Evolutionary conservation across 2,797 vertebrate genomes (phyloP).

Genomic region (Acrossocheilus fasciatus): DNA sequence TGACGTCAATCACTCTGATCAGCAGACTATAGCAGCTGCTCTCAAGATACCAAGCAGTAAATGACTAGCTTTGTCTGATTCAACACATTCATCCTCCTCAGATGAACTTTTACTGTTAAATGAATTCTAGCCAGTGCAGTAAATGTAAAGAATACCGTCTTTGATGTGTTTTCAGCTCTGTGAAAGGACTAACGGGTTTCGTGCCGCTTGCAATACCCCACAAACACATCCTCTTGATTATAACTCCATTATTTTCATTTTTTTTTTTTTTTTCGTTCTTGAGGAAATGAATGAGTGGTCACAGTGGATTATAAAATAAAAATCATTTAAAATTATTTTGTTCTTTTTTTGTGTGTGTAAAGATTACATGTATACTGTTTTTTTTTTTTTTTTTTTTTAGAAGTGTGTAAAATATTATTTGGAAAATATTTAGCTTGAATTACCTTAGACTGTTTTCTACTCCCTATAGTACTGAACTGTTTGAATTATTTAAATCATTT

Average conservation of each 20-base stretch:
- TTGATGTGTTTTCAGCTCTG: not conserved
- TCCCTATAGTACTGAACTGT: not conserved
- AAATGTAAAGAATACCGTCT: conserved; percentile 2
- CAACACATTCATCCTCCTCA: not conserved
- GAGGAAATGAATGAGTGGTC: conserved; percentile 9
- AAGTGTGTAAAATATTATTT: not conserved
- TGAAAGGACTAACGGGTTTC: not conserved
- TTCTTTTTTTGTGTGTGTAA: not conserved
- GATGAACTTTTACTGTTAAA: conserved; percentile 4
- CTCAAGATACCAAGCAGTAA: not conserved
- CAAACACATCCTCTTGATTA: conserved; percentile 13
- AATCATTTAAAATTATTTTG: not conserved
- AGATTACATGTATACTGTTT: not conserved
- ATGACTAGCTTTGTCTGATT: not conserved
- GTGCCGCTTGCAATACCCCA: not conserved
- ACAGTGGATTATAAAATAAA: conserved; percentile 35
- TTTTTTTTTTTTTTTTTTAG: no score
- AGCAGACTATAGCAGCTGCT: not conserved
- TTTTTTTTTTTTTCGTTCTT: not conserved
- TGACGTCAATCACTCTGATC: not conserved
- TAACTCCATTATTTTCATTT: not conserved
- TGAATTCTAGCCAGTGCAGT: not conserved
- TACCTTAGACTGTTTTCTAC: not conserved
- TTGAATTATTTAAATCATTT: not conserved
- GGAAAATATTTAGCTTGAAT: not conserved